phyloP scores from a whole-genome alignment of 2,888 invertebrate genomes.

The Odontothrips loti region DNA sequence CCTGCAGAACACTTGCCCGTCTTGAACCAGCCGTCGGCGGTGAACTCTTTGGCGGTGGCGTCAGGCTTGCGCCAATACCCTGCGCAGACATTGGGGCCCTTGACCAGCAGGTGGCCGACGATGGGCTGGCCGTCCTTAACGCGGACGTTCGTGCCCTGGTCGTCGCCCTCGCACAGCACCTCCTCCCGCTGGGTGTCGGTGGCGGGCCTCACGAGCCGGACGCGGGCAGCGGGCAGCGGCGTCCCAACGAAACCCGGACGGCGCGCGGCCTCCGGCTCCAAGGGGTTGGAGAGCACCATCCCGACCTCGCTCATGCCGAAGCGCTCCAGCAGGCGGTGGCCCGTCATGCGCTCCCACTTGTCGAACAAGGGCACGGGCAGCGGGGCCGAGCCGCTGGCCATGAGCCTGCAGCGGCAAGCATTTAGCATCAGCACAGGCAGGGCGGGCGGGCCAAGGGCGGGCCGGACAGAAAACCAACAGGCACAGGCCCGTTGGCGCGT shows the following conservation, averaged over 20 bases:
- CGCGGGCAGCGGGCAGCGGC: constrained; percentile 68
- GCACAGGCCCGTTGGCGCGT: too few species aligned
- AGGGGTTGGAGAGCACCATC: constrained; percentile 78
- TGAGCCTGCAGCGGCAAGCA: constrained; percentile 54
- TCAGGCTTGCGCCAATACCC: constrained; percentile 75
- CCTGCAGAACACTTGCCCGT: constrained; percentile 56
- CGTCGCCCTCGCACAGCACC: constrained; percentile 35
- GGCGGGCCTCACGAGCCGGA: constrained; percentile 51
- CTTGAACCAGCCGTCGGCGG: constrained; percentile 79
- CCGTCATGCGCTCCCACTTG: constrained; percentile 76
- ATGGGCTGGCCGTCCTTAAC: constrained; percentile 39
- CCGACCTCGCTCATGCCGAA: constrained; percentile 82
- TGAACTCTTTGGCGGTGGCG: constrained; percentile 66
- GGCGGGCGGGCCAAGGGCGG: too few species aligned
- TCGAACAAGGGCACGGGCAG: constrained; percentile 67
- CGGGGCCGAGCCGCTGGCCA: constrained; percentile 75
- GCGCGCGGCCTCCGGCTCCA: constrained; percentile 43
- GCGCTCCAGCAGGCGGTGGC: constrained; percentile 73
- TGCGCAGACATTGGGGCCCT: constrained; percentile 64
- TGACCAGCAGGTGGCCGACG: constrained; percentile 59
- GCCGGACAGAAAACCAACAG: background rate
- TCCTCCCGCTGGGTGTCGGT: constrained; percentile 42
- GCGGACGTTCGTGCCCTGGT: constrained; percentile 32
- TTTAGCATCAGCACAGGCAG: too few species aligned
- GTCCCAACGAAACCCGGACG: constrained; percentile 65